phyloP scores from a whole-genome alignment of 2,797 vertebrate genomes.

The Hirundo rustica region DNA sequence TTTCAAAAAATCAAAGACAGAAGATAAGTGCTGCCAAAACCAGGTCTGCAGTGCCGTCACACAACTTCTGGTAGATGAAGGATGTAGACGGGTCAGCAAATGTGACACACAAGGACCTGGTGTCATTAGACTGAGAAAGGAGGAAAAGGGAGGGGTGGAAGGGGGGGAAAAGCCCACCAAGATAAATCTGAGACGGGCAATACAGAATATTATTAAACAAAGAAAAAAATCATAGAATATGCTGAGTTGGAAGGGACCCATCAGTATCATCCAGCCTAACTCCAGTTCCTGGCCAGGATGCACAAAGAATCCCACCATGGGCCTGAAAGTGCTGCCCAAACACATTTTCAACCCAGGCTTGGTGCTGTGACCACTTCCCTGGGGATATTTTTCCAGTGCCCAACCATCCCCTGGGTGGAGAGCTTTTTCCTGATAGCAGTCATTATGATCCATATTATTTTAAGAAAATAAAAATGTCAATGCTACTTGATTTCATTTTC shows the following conservation, averaged over 20 bases:
- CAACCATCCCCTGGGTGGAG: neutral
- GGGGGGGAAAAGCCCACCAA: accelerated
- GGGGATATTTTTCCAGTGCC: neutral
- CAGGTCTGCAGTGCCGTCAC: neutral
- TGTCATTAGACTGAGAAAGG: neutral
- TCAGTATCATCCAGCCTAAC: neutral
- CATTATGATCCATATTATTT: neutral
- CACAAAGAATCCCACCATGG: accelerated
- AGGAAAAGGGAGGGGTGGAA: neutral
- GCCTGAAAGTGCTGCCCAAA: neutral
- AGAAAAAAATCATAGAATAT: neutral
- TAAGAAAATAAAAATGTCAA: neutral
- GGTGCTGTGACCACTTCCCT: neutral
- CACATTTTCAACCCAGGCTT: neutral
- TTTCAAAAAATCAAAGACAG: neutral
- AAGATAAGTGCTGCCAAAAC: neutral
- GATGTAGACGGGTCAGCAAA: neutral
- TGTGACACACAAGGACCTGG: neutral
- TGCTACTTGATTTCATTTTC: neutral
- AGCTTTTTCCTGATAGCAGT: neutral
- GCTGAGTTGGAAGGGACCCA: neutral
- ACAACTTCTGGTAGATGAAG: neutral
- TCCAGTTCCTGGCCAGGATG: neutral
- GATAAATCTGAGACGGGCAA: neutral
- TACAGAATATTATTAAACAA: neutral